Evolutionary conservation across 2,888 invertebrate genomes (phyloP), one percentile per base, ranked within the genome.

Genomic region (Platerodrilus igneus): DNA sequence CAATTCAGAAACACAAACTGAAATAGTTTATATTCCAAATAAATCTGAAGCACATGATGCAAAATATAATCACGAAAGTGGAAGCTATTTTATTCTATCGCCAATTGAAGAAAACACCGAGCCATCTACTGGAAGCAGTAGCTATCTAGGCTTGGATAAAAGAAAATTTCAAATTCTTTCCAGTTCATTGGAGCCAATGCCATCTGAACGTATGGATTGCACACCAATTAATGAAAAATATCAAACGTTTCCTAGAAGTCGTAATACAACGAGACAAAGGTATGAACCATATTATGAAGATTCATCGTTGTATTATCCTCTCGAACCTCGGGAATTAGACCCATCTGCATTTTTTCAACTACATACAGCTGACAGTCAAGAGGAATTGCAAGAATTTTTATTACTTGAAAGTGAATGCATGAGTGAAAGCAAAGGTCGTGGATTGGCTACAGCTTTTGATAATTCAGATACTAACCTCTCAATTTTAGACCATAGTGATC

Each of bases 381-480:
- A 79, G 51, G 77, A 79, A 48, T 61, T 79, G 20, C 76, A 77
- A 52, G 77, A 79, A 57, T 78, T 79, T 60, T 63, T 79, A 37
- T 59, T 78, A 31, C 58, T 78, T 8, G 77, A 78, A 60, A 77
- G 75, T 52, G 74, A 77, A 58, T 78, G 77, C 51, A 74, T 72
- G 68, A 63, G 62, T 10, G 68, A 68, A 47, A 61, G 57, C 28
- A 62, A 59, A 45, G 65, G 63, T 18, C 61, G 71, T 34, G 75
- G 75, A 17, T 61, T 77, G 39, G 74, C 74, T 3, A 63, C 70
- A 27, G 73, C 74, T 42, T 68, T 69, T 49, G 57, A 60, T 5
- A 47, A 57, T 13, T 64, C 62, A 31, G 64, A 66, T 50, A 55
- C 56, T 19, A 49, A 54, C 8, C 19, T 35, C 16, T 36, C 36